A percentile compares a stretch with the other conserved stretches of the same genome.
Evolutionary conservation across 1,140 invertebrate genomes (phyloP).

Genomic region (Acromyrmex charruanus): DNA sequence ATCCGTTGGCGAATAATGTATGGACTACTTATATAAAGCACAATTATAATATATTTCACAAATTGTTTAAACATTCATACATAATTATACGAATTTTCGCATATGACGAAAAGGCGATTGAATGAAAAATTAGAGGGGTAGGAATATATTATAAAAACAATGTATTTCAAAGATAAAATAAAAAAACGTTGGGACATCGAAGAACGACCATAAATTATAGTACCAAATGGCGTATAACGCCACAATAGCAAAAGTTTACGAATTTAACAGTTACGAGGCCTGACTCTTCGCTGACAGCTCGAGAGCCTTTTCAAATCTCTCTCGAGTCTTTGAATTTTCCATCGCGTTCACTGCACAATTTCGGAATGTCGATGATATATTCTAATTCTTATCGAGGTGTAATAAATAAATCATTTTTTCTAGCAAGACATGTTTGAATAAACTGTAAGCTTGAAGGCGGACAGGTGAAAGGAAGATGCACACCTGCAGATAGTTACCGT

Average conservation of each 20-base stretch:
- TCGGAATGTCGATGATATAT: slow-evolving; percentile 74
- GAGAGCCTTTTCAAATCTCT: slow-evolving; percentile 44
- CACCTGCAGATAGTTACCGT: slow-evolving; percentile 55
- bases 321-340: slow-evolving; percentile 56
- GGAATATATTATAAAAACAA: slow-evolving; percentile 75
- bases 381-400: slow-evolving; percentile 73
- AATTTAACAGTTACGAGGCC: slow-evolving; percentile 67
- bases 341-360: slow-evolving; percentile 72
- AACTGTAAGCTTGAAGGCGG: slow-evolving; percentile 47
- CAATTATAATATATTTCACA: slow-evolving; percentile 86
- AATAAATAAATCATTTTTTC: slow-evolving; percentile 77
- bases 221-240: slow-evolving; percentile 48
- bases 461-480: slow-evolving; percentile 58
- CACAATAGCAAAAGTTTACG: slow-evolving; percentile 45
- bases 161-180: slow-evolving; percentile 64
- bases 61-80: slow-evolving; percentile 86
- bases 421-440: slow-evolving; percentile 71
- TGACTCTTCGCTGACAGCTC: slow-evolving; percentile 64
- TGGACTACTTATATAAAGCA: slow-evolving; percentile 83
- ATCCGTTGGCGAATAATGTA: slow-evolving; percentile 79
- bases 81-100: slow-evolving; percentile 85
- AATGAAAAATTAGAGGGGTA: slow-evolving; percentile 74
- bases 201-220: slow-evolving; percentile 62
- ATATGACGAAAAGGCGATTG: slow-evolving; percentile 81
- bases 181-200: slow-evolving; percentile 67